Conservation (phyloP, 2,797 vertebrate species). For the Gastrophryne carolinensis region DNA sequence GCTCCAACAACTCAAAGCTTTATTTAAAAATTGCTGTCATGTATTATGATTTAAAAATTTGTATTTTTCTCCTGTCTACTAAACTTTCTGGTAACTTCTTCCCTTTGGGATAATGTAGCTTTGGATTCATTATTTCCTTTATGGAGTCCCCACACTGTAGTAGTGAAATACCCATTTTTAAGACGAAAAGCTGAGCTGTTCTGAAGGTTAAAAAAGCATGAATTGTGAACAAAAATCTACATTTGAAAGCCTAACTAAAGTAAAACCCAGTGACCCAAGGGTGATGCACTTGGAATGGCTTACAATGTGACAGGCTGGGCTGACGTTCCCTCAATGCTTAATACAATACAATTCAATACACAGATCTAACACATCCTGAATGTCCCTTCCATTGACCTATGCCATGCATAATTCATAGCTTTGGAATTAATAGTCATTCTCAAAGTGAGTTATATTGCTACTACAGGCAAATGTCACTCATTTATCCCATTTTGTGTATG, state of each 20-base stretch:
- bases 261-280: conserved; percentile 58
- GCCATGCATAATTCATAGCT: not conserved
- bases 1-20: too few relatives aligned
- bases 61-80: too few relatives aligned
- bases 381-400: not conserved
- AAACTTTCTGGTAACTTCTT: not conserved
- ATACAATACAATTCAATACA: too few relatives aligned
- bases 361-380: too few relatives aligned
- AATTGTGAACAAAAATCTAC: conserved; percentile 50
- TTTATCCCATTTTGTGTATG: too few relatives aligned
- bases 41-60: too few relatives aligned
- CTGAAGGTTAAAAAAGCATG: conserved; percentile 58
- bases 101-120: conserved; percentile 24
- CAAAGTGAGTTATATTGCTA: too few relatives aligned
- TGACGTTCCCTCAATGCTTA: conserved; percentile 54
- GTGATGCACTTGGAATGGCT: conserved; percentile 52
- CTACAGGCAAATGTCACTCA: too few relatives aligned
- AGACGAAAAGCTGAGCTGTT: conserved; percentile 37
- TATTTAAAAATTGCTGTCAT: too few relatives aligned
- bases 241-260: conserved; percentile 54
- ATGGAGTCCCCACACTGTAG: conserved; percentile 30
- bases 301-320: conserved; percentile 30
- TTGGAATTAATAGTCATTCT: too few relatives aligned
- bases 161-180: conserved; percentile 25
- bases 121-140: conserved; percentile 48